Evolutionary conservation across 37 sponge, comb jelly and placozoan species (phyloP), one percentile per base, ranked within the genome.

Genomic region (Aplysina aerophoba): DNA sequence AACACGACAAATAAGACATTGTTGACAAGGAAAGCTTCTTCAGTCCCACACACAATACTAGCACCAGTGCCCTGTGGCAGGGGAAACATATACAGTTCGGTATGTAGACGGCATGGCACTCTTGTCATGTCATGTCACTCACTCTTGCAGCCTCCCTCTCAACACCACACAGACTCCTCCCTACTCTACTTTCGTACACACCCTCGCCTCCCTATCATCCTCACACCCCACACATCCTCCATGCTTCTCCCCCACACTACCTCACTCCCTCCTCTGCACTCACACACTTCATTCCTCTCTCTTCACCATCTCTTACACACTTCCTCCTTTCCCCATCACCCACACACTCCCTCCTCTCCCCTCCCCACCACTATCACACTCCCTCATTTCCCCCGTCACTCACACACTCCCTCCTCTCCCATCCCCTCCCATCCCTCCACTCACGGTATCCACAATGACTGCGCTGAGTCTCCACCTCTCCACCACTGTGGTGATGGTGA

Each of bases 1-100:
- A 75, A 40, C 1, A 25, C n/a, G 13, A 44, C 78, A 75, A 75
- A 75, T 31, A 75, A 24, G 38, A 75, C n/a, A 11, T 53, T 40
- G 12, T 50, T 75, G 21, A 75, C 54, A 17, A 75, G 54, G 37
- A 53, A 53, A 24, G 54, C 78, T 41, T 75, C 54, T 25, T 8
- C 44, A 38, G 78, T 44, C 2, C 78, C 78, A 75, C 78, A 75
- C 33, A 36, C 34, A 35, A 30, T 30, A 62, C 5, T 22, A 4
- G 4, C 63, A 62, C 25, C 63, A 62, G 4, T 11, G 13, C 11
- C n/a, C 63, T 27, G 63, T 2, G 12, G 4, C 4, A 28, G 63
- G 5, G 63, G 63, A 4, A 27, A 11, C n/a, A 27, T 22, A 62
- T 62, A 73, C 74, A 37, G 31, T 73, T 31, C 40, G 74, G 63